Conservation (phyloP, 1,140 invertebrate genomes). For the Cherax destructor region DNA sequence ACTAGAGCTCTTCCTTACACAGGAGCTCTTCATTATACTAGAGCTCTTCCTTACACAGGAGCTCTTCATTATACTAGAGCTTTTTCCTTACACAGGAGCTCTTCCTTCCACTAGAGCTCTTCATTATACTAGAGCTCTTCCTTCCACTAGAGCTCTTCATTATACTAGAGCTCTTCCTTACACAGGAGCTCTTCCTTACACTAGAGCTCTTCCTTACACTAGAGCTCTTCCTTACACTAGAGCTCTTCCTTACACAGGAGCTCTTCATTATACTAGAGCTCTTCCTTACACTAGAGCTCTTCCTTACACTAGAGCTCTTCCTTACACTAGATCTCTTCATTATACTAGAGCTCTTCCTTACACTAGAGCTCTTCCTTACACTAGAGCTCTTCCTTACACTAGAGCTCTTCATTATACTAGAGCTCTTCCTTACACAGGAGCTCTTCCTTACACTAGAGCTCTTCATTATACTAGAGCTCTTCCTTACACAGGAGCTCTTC, state of each 20-base stretch:
- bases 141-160: not conserved
- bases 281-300: not conserved
- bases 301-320: slow-evolving; percentile 23
- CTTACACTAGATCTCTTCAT: too few relatives aligned
- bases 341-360: too few relatives aligned
- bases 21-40: not conserved
- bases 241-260: not conserved
- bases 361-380: not conserved
- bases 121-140: too few relatives aligned
- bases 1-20: not conserved
- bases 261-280: not conserved
- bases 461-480: too few relatives aligned
- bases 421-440: too few relatives aligned
- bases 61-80: slow-evolving; percentile 42
- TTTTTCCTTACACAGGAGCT: too few relatives aligned
- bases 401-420: slow-evolving; percentile 40
- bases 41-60: not conserved
- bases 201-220: not conserved
- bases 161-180: not conserved
- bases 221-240: too few relatives aligned
- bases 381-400: not conserved
- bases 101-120: too few relatives aligned
- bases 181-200: slow-evolving; percentile 38
- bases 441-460: too few relatives aligned
- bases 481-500: not conserved